A percentile compares a stretch with the other conserved stretches of the same genome.
Evolutionary conservation across 2,113 vertebrate species (phyloP).

Genomic region (Cepphus grylle): DNA sequence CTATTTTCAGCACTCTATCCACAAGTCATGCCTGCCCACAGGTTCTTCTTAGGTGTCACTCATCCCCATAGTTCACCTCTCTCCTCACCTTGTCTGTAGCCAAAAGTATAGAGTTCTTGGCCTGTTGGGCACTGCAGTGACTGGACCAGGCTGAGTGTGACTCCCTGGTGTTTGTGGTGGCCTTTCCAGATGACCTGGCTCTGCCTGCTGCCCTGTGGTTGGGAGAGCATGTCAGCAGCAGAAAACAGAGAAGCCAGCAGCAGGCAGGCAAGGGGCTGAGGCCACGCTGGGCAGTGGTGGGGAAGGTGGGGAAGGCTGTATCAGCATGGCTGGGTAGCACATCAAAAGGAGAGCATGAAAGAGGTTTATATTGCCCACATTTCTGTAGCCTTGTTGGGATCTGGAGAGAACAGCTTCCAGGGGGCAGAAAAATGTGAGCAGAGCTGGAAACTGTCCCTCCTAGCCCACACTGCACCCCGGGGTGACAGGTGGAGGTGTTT

Average conservation of each 20-base stretch:
- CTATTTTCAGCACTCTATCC: not conserved
- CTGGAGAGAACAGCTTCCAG: not conserved
- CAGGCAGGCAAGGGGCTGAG: fast-evolving
- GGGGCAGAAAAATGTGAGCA: not conserved
- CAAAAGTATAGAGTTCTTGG: not conserved
- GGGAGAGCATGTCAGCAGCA: not conserved
- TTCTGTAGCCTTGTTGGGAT: not conserved
- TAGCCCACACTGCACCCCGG: fast-evolving
- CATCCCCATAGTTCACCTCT: not conserved
- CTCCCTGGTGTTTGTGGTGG: not conserved
- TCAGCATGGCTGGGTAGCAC: not conserved
- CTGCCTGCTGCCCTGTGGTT: fast-evolving
- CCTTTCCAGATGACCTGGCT: not conserved
- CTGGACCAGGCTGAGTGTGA: not conserved
- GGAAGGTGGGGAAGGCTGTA: not conserved
- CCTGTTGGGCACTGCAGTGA: not conserved
- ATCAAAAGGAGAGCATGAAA: not conserved
- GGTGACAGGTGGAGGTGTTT: not conserved
- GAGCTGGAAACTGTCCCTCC: not conserved
- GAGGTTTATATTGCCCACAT: not conserved
- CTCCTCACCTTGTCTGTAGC: not conserved
- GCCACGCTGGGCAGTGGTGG: fast-evolving
- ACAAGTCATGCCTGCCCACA: not conserved
- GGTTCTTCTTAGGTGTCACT: not conserved
- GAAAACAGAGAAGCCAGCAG: not conserved